Evolutionary conservation across 2,888 invertebrate genomes (phyloP).

Genomic region (Lycocerus yunnanus): DNA sequence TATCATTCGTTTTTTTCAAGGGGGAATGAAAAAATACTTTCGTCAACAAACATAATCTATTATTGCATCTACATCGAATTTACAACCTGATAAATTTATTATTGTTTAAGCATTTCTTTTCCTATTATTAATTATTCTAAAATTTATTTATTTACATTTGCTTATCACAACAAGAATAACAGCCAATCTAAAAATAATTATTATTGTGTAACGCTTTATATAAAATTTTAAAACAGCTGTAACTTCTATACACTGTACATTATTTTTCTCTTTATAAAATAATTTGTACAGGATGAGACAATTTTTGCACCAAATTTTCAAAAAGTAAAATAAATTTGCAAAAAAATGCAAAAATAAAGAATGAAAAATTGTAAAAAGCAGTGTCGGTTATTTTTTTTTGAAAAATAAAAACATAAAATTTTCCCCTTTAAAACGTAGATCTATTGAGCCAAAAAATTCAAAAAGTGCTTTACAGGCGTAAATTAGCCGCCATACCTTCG

Average conservation of each 20-base stretch:
- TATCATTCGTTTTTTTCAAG: conserved; percentile 24
- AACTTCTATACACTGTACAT: conserved; percentile 31
- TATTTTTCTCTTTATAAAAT: background rate
- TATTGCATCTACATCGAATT: conserved; percentile 21
- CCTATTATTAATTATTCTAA: conserved; percentile 13
- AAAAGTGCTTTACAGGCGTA: no score
- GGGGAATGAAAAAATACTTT: conserved; percentile 21
- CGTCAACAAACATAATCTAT: conserved; percentile 17
- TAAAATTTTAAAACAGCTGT: conserved; percentile 20
- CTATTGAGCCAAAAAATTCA: no score
- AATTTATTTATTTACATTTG: conserved; percentile 10
- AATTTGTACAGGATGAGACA: background rate
- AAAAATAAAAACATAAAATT: background rate
- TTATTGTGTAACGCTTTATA: conserved; percentile 17
- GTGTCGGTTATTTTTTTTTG: background rate
- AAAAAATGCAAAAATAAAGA: background rate
- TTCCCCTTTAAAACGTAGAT: no score
- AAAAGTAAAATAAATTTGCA: background rate
- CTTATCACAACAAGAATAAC: conserved; percentile 19
- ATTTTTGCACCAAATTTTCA: background rate
- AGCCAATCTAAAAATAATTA: conserved; percentile 28
- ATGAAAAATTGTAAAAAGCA: background rate
- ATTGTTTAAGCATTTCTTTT: conserved; percentile 25
- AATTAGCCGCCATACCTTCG: no score
- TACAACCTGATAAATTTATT: conserved; percentile 16